Evolutionary conservation across 2,888 invertebrate species (phyloP).

Genomic region (Cylloceria caligata): DNA sequence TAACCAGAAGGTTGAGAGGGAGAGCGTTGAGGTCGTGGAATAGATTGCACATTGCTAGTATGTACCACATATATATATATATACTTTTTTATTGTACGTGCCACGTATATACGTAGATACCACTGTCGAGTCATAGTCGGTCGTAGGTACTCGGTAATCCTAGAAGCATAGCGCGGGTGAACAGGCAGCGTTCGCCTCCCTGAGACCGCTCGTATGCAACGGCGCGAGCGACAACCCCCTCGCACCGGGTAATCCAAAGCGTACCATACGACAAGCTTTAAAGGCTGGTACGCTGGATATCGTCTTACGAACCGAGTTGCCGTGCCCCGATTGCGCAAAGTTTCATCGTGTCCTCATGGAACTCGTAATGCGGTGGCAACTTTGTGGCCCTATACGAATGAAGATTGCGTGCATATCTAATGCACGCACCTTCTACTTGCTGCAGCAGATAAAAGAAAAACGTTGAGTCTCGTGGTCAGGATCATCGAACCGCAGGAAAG

Average conservation of each 20-base stretch:
- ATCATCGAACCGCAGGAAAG: constrained; percentile 51
- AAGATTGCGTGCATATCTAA: constrained; percentile 8
- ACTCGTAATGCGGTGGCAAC: constrained; percentile 7
- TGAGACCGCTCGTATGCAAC: not conserved
- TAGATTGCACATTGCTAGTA: not conserved
- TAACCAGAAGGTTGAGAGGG: not conserved
- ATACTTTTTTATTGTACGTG: too few species aligned
- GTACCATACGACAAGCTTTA: constrained; percentile 29
- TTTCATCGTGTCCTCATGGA: constrained; percentile 22
- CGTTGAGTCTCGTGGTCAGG: constrained; percentile 42
- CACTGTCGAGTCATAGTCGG: not conserved
- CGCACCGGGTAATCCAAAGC: constrained; percentile 47
- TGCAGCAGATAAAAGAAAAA: constrained; percentile 8
- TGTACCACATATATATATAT: not conserved
- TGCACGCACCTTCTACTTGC: not conserved
- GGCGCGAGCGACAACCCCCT: not conserved
- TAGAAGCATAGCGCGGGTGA: constrained; percentile 62
- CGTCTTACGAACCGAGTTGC: constrained; percentile 70
- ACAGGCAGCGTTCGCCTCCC: constrained; percentile 4
- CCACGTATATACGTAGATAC: too few species aligned
- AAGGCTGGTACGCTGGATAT: constrained; percentile 67
- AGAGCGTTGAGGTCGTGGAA: constrained; percentile 19
- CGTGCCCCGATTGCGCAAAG: constrained; percentile 68
- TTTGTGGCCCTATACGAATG: not conserved
- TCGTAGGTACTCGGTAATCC: constrained; percentile 65